phyloP scores from a whole-genome alignment of 2,113 vertebrate genomes.

The Ancistrus triradiatus region DNA sequence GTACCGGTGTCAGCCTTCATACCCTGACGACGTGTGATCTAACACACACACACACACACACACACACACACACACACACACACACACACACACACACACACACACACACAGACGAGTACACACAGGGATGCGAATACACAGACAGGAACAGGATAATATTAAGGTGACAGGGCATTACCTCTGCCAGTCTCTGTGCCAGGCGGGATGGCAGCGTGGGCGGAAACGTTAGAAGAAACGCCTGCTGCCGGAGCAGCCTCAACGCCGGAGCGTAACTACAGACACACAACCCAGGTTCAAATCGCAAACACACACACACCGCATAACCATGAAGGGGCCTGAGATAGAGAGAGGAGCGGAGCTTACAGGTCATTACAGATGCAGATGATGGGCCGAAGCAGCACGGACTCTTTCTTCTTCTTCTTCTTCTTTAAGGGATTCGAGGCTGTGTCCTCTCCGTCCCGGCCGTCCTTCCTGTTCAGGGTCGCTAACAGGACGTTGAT shows the following conservation, averaged over 20 bases:
- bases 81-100: too few relatives aligned
- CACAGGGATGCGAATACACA: too few relatives aligned
- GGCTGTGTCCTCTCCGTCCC: slow-evolving; percentile 51
- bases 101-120: too few relatives aligned
- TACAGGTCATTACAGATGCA: slow-evolving; percentile 97
- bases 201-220: slow-evolving; percentile 80
- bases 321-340: neutral
- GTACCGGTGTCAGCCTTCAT: slow-evolving; percentile 76
- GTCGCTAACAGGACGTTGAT: slow-evolving; percentile 78
- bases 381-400: slow-evolving; percentile 85
- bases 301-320: neutral
- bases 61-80: slow-evolving; percentile 2
- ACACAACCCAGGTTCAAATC: neutral
- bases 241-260: slow-evolving; percentile 83
- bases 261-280: slow-evolving; percentile 80
- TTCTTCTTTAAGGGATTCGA: slow-evolving; percentile 56
- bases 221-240: slow-evolving; percentile 80
- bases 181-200: slow-evolving; percentile 83
- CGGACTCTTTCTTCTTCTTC: slow-evolving; percentile 68
- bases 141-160: too few relatives aligned
- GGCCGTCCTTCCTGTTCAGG: slow-evolving; percentile 73
- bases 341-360: slow-evolving; percentile 20
- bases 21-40: slow-evolving; percentile 76
- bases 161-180: too few relatives aligned
- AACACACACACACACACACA: slow-evolving; percentile 14